phyloP scores from a whole-genome alignment of 2,797 vertebrate species.

The Zenarchopterus dispar region DNA sequence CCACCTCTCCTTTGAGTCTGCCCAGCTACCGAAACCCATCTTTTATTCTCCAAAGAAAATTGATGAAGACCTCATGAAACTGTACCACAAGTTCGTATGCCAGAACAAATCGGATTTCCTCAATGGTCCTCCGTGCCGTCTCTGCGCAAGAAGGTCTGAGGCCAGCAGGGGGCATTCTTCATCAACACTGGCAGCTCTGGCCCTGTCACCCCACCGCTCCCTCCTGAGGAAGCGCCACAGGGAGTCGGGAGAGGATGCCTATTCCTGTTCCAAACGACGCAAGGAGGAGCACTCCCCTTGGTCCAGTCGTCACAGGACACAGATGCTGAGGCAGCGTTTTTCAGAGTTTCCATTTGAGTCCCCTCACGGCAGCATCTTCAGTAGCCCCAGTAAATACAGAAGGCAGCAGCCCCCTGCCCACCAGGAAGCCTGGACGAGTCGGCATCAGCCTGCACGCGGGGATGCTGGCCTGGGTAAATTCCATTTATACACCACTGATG shows the following conservation, averaged over 20 bases:
- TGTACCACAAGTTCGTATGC: slow-evolving; percentile 81
- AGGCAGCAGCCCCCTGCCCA: neutral
- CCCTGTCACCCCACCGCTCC: slow-evolving; percentile 69
- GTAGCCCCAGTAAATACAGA: slow-evolving; percentile 20
- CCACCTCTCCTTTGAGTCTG: slow-evolving; percentile 52
- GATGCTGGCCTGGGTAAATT: slow-evolving; percentile 43
- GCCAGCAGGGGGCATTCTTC: slow-evolving; percentile 29
- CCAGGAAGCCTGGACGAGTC: slow-evolving; percentile 29
- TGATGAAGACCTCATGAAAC: slow-evolving; percentile 69
- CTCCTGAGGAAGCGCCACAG: slow-evolving; percentile 72
- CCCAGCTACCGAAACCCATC: neutral
- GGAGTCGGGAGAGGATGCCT: slow-evolving; percentile 36
- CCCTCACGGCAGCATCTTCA: slow-evolving; percentile 2
- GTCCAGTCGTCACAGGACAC: slow-evolving; percentile 42
- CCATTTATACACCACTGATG: neutral
- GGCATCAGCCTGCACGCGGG: neutral
- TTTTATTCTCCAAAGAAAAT: slow-evolving; percentile 35
- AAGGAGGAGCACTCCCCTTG: slow-evolving; percentile 68
- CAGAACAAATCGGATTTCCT: slow-evolving; percentile 42
- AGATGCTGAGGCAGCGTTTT: slow-evolving; percentile 30
- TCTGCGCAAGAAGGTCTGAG: slow-evolving; percentile 45
- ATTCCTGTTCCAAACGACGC: slow-evolving; percentile 67
- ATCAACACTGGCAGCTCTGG: slow-evolving; percentile 55
- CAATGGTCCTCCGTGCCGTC: slow-evolving; percentile 43
- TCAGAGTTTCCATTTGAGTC: neutral